Base-by-base conservation (phyloP, 2,888 invertebrate genomes). In the Dicycla oo region DNA sequence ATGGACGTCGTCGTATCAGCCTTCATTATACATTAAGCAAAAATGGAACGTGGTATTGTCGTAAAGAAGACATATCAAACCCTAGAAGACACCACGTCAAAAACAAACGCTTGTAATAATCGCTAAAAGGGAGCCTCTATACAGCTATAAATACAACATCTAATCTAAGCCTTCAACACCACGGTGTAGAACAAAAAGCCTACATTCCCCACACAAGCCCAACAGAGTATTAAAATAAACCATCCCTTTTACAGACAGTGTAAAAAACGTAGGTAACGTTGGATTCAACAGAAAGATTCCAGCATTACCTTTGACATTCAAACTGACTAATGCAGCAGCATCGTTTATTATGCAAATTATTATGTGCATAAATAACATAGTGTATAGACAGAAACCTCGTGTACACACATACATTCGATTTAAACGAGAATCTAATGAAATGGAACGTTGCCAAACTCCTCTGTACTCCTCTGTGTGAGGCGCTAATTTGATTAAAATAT, bases 381-480 rank as follows among this genome's bases (percentile, higher is more conserved):
- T 20, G 10, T 62, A 51, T 30, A 49, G 23, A 26, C 67, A 56
- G 30, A 53, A 57, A n/a, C 34, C 30, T 34, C 34, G 47, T 49
- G 57, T 60, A 71, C 56, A 70, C 11, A 66, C 69, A 71, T 69
- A 73, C 66, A 81, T 83, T 69, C 78, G 82, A 78, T 82, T 83
- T 82, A 34, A 45, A 40, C 18, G 74, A 58, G 58, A 79, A 53
- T 49, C 56, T 69, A 78, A 78, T 82, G 71, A 83, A 83, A 70
- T 84, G 84, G 78, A 73, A 76, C 63, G 57, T 53, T 61, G 75
- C 81, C 81, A 84, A 78, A 73, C 45, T 60, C 53, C 56, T 56
- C 30, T 53, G 23, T 30, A 30, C 45, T 63, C n/a, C n/a, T n/a
- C n/a, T n/a, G n/a, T n/a, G 57, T 67, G 43, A 20, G 23, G 45